Base-by-base conservation (phyloP, 2,888 invertebrate species). In the Hydropsyche betteni region DNA sequence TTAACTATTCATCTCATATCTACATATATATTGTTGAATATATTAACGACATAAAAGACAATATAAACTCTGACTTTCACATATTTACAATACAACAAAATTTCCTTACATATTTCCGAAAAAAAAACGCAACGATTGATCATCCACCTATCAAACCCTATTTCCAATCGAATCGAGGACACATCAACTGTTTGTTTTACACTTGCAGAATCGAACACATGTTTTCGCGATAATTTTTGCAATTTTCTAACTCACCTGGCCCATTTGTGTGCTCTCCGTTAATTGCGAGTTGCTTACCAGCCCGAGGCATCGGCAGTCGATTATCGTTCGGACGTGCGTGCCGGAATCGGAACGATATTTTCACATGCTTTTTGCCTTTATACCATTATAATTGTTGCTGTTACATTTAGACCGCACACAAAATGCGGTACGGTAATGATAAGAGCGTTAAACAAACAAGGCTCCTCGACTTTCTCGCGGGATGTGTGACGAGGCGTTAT, bases 271-370 rank as follows among this genome's bases (percentile, higher is more conserved):
- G n/a, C 10, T 7, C 55, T n/a, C 8, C 7, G 33, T 64, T 24
- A 64, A 24, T 33, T 8, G 58, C 70, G 70, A 69, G 70, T 69
- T 70, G 70, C 50, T 8, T 70, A 8, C 10, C 44, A 33, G 50
- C 75, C 70, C 5, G 24, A n/a, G 70, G 75, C 75, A 38, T 6
- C 55, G 61, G 75, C 58, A 58, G 75, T 70, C 58, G 69, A 75
- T 50, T 51, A 69, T 12, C 61, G 75, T 61, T 6, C 44, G 44
- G 44, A 44, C 50, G 69, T 75, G 75, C 75, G 75, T 75, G 75
- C 75, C 75, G 75, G 75, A 75, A 75, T 75, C 69, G 75, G 69
- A 72, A 72, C 52, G 58, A 72, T 44, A 44, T 72, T 58, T 58
- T 71, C 55, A 16, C 52, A 55, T 38, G 55, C 53, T 34, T 70